These are phyloP conservation scores for Cyclura pinguis DNA, from an alignment of 2,797 vertebrate genomes.

Conservation along the genomic window DNA sequence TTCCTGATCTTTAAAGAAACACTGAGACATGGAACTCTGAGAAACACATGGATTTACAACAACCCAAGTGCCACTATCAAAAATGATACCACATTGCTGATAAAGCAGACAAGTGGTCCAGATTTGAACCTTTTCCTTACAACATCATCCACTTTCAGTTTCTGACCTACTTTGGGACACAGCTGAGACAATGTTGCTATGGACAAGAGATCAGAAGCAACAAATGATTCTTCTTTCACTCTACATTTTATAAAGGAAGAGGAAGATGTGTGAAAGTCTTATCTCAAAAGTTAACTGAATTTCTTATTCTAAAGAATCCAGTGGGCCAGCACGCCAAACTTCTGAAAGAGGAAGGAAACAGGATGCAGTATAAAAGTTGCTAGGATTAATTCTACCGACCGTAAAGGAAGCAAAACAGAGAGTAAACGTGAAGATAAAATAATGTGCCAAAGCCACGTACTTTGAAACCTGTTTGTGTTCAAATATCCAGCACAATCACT, in stretches of 20 bases:
- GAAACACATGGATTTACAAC: neutral
- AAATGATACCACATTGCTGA: neutral
- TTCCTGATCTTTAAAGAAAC: neutral
- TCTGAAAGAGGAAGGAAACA: conserved; percentile 69
- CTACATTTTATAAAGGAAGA: neutral
- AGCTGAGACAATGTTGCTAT: neutral
- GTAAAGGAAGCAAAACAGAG: conserved; percentile 67
- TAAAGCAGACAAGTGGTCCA: neutral
- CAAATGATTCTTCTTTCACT: neutral
- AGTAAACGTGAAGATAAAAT: conserved; percentile 56
- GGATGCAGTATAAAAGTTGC: conserved; percentile 71
- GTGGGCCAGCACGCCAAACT: conserved; percentile 38
- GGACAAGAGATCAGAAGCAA: too few relatives aligned
- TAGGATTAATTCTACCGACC: conserved; percentile 58
- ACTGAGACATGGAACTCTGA: neutral
- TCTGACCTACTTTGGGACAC: neutral
- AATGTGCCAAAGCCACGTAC: conserved; percentile 65
- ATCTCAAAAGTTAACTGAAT: fast-evolving
- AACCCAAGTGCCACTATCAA: neutral
- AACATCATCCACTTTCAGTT: neutral
- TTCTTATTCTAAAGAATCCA: conserved; percentile 40
- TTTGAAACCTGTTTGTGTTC: conserved; percentile 61
- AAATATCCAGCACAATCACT: conserved; percentile 63
- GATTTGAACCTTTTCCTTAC: neutral
- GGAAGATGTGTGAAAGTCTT: neutral